Evolutionary conservation across 2,797 vertebrate species (phyloP), one percentile per base, ranked within the genome.

Genomic region (Pelobates cultripes): DNA sequence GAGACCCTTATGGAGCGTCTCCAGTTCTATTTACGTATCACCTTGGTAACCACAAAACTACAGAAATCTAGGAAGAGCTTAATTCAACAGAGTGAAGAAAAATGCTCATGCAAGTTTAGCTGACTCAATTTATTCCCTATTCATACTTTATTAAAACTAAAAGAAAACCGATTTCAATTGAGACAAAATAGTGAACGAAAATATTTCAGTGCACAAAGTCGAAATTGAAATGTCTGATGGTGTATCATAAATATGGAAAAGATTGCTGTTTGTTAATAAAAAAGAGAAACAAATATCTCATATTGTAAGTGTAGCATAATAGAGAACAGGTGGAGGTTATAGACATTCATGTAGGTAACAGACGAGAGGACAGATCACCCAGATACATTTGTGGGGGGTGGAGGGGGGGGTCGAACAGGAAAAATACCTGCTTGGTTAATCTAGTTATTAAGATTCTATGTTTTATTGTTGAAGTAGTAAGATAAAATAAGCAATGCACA

Each of bases 11-110:
- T 28, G 17, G 69, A 64, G 40, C 63, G 74, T 73, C 61, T 63
- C 60, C 43, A 3, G n/a, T 71, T 8, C 14, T 66, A 70, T 85
- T 77, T 83, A 80, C 44, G 4, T 55, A 69, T 73, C 47, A 17
- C 81, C 80, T 63, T 64, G 76, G 63, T 47, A 79, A 85, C 77
- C 57, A 83, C 55, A 64, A 43, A 79, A 71, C 74, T 43, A 73
- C 12, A 57, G 41, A 82, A 82, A 80, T 73, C 72, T 3, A 70
- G 68, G 77, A 85, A 81, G 68, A 28, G 70, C 28, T 45, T 70
- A 79, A 70, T 53, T 41, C 40, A 70, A 43, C 60, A 28, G 3
- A 75, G 47, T 63, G 51, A 66, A 72, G 64, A 79, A 78, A 75
- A n/a, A 55, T 17, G 43, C 57, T 71, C 76, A 84, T 60, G 77